Conservation (phyloP, 2,888 invertebrate species). For the Campoplex nolae region DNA sequence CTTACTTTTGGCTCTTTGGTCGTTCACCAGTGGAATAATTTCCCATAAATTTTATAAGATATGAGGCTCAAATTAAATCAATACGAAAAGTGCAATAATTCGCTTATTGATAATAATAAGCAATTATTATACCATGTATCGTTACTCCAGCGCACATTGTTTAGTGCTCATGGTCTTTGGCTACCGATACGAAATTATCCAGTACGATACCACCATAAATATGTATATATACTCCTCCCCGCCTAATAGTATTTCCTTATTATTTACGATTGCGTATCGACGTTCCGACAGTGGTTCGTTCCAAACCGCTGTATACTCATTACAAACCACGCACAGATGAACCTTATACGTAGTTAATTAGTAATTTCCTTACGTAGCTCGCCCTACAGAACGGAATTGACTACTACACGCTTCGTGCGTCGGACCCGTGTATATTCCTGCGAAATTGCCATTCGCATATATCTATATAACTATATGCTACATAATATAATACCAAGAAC, state of each 20-base stretch:
- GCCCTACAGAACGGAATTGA: constrained; percentile 38
- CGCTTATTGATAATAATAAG: constrained; percentile 15
- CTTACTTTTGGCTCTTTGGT: too few relatives aligned
- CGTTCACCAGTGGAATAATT: too few relatives aligned
- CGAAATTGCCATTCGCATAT: constrained; percentile 34
- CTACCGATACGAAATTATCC: constrained; percentile 38
- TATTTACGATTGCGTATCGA: constrained; percentile 72
- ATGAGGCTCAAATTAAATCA: background rate
- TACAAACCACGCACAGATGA: constrained; percentile 64
- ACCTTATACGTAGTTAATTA: constrained; percentile 74
- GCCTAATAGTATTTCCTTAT: constrained; percentile 66
- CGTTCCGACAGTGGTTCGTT: constrained; percentile 44
- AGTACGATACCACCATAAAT: background rate
- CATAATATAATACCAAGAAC: constrained; percentile 2
- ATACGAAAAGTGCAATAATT: background rate
- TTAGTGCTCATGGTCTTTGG: constrained; percentile 4
- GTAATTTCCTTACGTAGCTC: constrained; percentile 71
- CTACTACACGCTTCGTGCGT: constrained; percentile 41
- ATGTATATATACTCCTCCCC: background rate
- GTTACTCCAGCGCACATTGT: constrained; percentile 3
- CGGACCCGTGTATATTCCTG: constrained; percentile 44
- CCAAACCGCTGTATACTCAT: constrained; percentile 66
- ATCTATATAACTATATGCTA: background rate
- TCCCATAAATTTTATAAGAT: background rate
- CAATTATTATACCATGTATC: constrained; percentile 43